Evolutionary conservation across 2,113 vertebrate species (phyloP), one percentile per base, ranked within the genome.

Genomic region (Lethenteron reissneri): DNA sequence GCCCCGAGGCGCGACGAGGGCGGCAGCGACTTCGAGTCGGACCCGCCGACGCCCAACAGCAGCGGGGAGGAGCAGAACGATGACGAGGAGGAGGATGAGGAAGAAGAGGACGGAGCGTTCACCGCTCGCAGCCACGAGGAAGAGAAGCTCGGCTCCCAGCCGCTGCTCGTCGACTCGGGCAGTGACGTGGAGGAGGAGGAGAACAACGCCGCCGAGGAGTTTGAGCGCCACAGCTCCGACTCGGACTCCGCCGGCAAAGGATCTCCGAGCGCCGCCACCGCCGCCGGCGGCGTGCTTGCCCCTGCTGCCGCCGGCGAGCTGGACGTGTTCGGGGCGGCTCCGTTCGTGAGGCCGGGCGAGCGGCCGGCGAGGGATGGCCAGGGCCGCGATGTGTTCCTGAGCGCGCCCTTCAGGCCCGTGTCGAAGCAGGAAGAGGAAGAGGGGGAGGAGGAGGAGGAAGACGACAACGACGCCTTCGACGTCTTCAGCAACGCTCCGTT

Each of bases 401-500:
- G 79, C 75, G 73, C 73, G 1, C 77, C 77, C 58, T 83, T 85
- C 75, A 73, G 82, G 1, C 2, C 79, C 76, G 57, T 77, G 74
- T 69, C 73, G 73, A 41, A 41, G 41, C 5, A 41, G 41, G 41
- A 41, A 7, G 41, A 41, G 41, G 41, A 41, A 5, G 77, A 75
- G 78, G 1, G 21, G 25, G 41, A 41, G 41, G 41, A 41, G 25
- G 25, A 41, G 41, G 77, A 75, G 78, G 1, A 85, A 57, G 73
- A 78, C 9, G 79, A 83, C 10, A 75, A 76, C 1, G 91, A 92
- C 11, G 91, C 97, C 4, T 85, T 88, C 0, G 92, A 96, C 11
- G 91, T 99, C 4, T 99, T 99, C 77, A 90, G 85, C 71, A 92
- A 89, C 82, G 94, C 92, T 1, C 94, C 92, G 1, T 99, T 99